Evolutionary conservation across 2,797 vertebrate genomes (phyloP).

Genomic region (Botia almorhae): DNA sequence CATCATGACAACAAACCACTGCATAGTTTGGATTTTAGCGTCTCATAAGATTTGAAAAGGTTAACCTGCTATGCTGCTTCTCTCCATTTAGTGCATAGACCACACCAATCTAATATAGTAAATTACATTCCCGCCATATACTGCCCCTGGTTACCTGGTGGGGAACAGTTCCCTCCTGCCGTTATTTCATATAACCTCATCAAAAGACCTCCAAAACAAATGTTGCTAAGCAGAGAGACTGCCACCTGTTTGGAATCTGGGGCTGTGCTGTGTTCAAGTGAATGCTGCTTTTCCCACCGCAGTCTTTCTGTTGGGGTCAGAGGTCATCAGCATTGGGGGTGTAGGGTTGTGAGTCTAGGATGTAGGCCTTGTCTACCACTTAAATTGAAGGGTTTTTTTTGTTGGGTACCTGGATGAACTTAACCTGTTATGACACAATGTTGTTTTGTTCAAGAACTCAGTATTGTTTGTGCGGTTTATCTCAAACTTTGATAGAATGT

Average conservation of each 20-base stretch:
- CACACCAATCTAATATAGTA: constrained; percentile 69
- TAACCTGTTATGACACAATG: background rate
- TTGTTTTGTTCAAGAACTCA: background rate
- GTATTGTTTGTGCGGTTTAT: background rate
- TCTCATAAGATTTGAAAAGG: constrained; percentile 11
- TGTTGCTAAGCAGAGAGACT: constrained; percentile 86
- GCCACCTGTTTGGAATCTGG: constrained; percentile 84
- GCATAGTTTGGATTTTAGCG: constrained; percentile 4
- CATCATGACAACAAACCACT: background rate
- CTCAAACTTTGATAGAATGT: background rate
- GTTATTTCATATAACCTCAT: constrained; percentile 76
- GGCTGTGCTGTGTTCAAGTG: constrained; percentile 76
- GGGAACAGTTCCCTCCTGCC: constrained; percentile 76
- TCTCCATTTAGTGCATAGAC: constrained; percentile 58
- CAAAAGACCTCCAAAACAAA: constrained; percentile 73
- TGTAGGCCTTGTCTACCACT: constrained; percentile 64
- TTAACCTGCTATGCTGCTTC: constrained; percentile 33
- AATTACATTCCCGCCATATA: constrained; percentile 71
- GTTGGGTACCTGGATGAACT: constrained; percentile 9
- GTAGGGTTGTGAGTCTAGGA: constrained; percentile 72
- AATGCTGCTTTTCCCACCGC: constrained; percentile 86
- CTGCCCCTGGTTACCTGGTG: constrained; percentile 81
- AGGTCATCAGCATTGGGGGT: constrained; percentile 79
- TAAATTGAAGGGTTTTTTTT: background rate
- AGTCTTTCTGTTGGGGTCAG: constrained; percentile 83